These are phyloP conservation scores for Mixornis gularis DNA, from an alignment of 2,113 vertebrate genomes.

Conservation along the genomic window DNA sequence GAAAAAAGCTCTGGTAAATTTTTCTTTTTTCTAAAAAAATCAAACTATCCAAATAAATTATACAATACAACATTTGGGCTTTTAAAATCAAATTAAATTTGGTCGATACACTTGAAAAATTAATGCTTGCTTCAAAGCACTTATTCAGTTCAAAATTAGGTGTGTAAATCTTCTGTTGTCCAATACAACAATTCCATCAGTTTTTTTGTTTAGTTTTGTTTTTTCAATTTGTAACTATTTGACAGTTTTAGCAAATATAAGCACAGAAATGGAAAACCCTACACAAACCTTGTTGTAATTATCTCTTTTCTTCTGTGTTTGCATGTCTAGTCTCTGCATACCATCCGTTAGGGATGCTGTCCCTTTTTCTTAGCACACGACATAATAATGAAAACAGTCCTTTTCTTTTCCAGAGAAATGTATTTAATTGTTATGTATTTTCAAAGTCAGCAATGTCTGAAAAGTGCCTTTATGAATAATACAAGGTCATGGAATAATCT, in stretches of 20 bases:
- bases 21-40: not conserved
- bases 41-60: conserved; percentile 8
- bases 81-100: conserved; percentile 28
- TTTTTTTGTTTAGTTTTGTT: not conserved
- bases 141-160: conserved; percentile 41
- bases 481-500: not conserved
- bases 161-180: conserved; percentile 25
- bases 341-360: conserved; percentile 54
- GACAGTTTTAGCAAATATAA: conserved; percentile 24
- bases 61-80: conserved; percentile 18
- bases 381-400: not conserved
- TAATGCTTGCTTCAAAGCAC: conserved; percentile 35
- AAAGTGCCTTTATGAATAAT: not conserved
- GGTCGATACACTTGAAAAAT: conserved; percentile 5
- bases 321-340: conserved; percentile 66
- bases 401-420: not conserved
- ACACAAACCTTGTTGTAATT: conserved; percentile 70
- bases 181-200: conserved; percentile 12
- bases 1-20: not conserved
- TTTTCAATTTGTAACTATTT: conserved; percentile 12
- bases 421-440: conserved; percentile 19
- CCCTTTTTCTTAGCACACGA: conserved; percentile 35
- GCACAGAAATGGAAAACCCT: conserved; percentile 66
- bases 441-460: conserved; percentile 14
- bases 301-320: conserved; percentile 78